Base-by-base conservation (phyloP, 2,113 vertebrate species). In the Limnothrissa miodon region DNA sequence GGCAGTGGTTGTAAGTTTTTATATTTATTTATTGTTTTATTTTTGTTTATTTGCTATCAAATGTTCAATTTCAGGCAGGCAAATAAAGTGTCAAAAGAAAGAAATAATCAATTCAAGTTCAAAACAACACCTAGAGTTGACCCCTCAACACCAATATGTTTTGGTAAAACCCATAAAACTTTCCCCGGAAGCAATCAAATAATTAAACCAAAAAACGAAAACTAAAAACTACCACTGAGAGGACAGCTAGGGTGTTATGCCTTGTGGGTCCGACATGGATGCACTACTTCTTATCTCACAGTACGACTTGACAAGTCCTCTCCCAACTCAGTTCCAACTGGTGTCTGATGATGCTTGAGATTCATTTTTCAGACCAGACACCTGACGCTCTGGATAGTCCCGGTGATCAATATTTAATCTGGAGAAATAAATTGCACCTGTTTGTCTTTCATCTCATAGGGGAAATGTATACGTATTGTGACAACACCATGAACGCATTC, bases 321-420 rank as follows among this genome's bases (percentile, higher is more conserved):
- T 11, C n/a, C 59, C 7, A 25, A 81, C 39, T 84, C 62, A 59
- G 79, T 39, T 84, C 78, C 87, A n/a, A n/a, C n/a, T 39, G 78
- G 90, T 86, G 85, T 86, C 86, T 84, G 82, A 78, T 79, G 88
- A 78, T 79, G 88, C 87, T 90, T 91, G 89, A 91, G 92, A 90
- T 91, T 94, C 91, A 92, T 94, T 93, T 92, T 93, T 93, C 92
- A 90, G 90, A 56, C 86, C 89, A 88, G 92, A 93, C 92, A 91
- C 91, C 87, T 90, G 92, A 94, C 90, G 88, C 91, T 93, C 92
- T 86, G 90, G 90, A 78, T 92, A 90, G 87, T 89, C 62, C 81
- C 89, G 83, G 89, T 94, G 93, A 95, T 95, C 95, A 94, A 95
- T 95, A 95, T 94, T 93, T 95, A 93, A 95, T 95, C 94, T 94